phyloP scores from a whole-genome alignment of 2,797 vertebrate genomes.

The Cheirogaleus major region DNA sequence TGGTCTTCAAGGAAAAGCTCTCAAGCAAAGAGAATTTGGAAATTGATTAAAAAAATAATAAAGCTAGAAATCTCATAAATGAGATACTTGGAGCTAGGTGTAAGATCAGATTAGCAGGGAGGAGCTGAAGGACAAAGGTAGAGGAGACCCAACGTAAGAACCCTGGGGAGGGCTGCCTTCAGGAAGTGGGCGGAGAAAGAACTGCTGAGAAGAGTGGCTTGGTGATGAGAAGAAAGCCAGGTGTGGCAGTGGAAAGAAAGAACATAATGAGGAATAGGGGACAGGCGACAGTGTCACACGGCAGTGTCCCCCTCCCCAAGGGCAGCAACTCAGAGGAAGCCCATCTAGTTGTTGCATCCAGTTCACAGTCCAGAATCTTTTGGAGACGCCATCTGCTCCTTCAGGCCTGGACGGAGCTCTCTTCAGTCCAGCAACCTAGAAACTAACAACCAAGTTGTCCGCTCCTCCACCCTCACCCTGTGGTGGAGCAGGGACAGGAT shows the following conservation, averaged over 20 bases:
- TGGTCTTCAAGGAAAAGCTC: not conserved
- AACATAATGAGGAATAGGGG: not conserved
- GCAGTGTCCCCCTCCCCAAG: not conserved
- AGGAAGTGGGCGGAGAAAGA: not conserved
- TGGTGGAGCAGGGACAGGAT: too few relatives aligned
- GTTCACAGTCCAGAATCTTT: not conserved
- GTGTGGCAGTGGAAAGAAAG: not conserved
- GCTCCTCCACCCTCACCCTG: not conserved
- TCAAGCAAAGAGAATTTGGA: not conserved
- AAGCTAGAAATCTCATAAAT: not conserved
- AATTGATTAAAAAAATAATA: not conserved
- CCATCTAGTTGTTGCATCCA: fast-evolving
- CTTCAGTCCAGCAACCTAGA: too few relatives aligned
- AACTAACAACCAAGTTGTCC: not conserved
- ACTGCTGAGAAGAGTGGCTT: not conserved
- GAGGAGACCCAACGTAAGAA: not conserved
- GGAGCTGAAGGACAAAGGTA: not conserved
- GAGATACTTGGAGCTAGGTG: not conserved
- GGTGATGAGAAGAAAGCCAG: not conserved
- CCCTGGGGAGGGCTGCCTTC: not conserved
- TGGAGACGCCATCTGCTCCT: not conserved
- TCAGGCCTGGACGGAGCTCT: not conserved
- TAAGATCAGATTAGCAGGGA: not conserved
- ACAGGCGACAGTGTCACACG: too few relatives aligned
- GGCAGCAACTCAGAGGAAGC: not conserved